phyloP scores from a whole-genome alignment of 2,113 vertebrate species.

The Lycaon pictus region DNA sequence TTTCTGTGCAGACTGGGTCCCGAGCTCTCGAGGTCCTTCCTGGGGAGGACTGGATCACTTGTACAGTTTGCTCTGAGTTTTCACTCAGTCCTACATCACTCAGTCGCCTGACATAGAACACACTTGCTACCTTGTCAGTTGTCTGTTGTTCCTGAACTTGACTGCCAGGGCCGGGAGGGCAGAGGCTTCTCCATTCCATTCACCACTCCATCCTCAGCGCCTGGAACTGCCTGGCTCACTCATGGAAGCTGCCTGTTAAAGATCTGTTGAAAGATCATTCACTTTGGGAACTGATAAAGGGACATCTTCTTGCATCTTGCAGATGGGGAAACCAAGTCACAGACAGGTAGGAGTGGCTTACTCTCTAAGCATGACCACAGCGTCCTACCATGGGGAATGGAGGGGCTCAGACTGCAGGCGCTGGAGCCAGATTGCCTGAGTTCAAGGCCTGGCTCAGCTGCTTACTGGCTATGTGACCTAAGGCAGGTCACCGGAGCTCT shows the following conservation, averaged over 20 bases:
- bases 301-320: not conserved
- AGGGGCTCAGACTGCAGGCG: not conserved
- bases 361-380: not conserved
- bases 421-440: not conserved
- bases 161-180: not conserved
- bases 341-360: not conserved
- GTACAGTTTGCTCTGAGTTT: no score
- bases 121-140: accelerated
- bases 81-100: accelerated
- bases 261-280: not conserved
- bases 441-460: not conserved
- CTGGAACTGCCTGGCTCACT: not conserved
- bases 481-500: not conserved
- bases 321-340: not conserved
- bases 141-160: accelerated
- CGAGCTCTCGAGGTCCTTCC: not conserved
- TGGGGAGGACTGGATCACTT: accelerated
- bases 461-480: not conserved
- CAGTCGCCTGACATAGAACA: not conserved
- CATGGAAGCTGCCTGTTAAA: not conserved
- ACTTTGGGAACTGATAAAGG: not conserved
- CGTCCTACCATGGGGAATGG: not conserved
- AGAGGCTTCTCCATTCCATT: not conserved
- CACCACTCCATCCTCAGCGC: not conserved
- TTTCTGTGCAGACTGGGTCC: not conserved